Conservation (phyloP, 2,888 invertebrate genomes). For the Dynastes hyllus region DNA sequence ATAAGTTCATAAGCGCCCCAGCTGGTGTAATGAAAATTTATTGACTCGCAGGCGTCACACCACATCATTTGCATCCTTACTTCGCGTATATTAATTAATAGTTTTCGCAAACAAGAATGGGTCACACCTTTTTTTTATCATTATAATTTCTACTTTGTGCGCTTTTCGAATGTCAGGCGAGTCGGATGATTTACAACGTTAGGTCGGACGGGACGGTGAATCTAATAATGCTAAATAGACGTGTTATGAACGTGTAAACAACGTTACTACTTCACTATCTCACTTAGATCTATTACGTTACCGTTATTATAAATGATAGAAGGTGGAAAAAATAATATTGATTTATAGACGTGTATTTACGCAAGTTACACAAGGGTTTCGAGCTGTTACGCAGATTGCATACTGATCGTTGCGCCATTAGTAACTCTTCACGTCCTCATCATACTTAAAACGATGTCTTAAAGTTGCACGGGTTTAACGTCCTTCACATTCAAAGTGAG, state of each 20-base stretch:
- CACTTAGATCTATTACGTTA: constrained; percentile 1
- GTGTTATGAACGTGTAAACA: constrained; percentile 35
- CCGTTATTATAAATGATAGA: constrained; percentile 20
- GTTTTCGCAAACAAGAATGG: constrained; percentile 37
- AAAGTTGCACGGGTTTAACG: too few species aligned
- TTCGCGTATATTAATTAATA: constrained; percentile 38
- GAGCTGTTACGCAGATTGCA: background rate
- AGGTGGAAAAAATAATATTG: constrained; percentile 17
- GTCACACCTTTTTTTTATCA: constrained; percentile 31
- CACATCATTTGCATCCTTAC: constrained; percentile 27
- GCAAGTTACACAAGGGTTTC: constrained; percentile 2
- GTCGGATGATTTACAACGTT: constrained; percentile 21
- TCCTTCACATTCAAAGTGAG: too few species aligned
- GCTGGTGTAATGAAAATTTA: constrained; percentile 43
- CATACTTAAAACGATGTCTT: too few species aligned
- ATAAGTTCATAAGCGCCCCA: constrained; percentile 21
- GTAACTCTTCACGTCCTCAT: constrained; percentile 5
- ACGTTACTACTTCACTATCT: constrained; percentile 10
- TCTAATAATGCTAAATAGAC: constrained; percentile 30
- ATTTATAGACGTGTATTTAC: constrained; percentile 8
- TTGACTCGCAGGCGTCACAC: constrained; percentile 38
- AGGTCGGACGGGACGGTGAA: constrained; percentile 1
- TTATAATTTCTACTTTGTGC: constrained; percentile 26
- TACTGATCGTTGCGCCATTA: background rate
- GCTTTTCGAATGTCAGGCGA: constrained; percentile 23